A percentile compares a stretch with the other conserved stretches of the same genome.
phyloP scores from a whole-genome alignment of 2,888 invertebrate genomes.

The Sylvicola cinctus region DNA sequence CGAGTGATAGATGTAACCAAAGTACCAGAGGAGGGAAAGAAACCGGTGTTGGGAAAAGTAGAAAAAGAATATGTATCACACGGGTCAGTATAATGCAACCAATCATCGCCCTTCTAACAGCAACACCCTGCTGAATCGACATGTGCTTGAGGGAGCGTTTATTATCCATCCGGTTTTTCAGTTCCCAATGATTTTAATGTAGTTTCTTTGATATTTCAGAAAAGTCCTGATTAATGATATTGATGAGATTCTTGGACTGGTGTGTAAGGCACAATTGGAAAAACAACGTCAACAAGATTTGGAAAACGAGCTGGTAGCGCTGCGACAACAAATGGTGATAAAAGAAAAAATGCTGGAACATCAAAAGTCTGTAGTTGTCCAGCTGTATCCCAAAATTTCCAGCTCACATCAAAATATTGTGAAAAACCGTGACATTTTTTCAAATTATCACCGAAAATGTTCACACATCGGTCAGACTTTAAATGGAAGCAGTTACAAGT shows the following conservation, averaged over 20 bases:
- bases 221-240: constrained; percentile 17
- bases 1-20: too few relatives aligned
- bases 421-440: not conserved
- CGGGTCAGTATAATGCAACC: too few relatives aligned
- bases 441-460: constrained; percentile 9
- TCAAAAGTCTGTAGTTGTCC: constrained; percentile 16
- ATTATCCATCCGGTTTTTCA: too few relatives aligned
- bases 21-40: too few relatives aligned
- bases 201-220: constrained; percentile 9
- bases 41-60: too few relatives aligned
- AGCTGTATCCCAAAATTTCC: constrained; percentile 19
- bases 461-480: constrained; percentile 15
- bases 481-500: constrained; percentile 15
- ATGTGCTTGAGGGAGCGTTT: too few relatives aligned
- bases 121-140: too few relatives aligned
- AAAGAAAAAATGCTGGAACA: constrained; percentile 13
- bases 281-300: constrained; percentile 16
- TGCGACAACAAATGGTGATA: constrained; percentile 15
- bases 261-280: constrained; percentile 16
- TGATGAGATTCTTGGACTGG: constrained; percentile 17
- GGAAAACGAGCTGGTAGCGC: constrained; percentile 15
- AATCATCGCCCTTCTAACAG: too few relatives aligned
- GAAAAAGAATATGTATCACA: too few relatives aligned
- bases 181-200: too few relatives aligned
- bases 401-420: constrained; percentile 16